Evolutionary conservation across 2,797 vertebrate genomes (phyloP), one percentile per base, ranked within the genome.

Genomic region (Tenualosa thibaudeaui): DNA sequence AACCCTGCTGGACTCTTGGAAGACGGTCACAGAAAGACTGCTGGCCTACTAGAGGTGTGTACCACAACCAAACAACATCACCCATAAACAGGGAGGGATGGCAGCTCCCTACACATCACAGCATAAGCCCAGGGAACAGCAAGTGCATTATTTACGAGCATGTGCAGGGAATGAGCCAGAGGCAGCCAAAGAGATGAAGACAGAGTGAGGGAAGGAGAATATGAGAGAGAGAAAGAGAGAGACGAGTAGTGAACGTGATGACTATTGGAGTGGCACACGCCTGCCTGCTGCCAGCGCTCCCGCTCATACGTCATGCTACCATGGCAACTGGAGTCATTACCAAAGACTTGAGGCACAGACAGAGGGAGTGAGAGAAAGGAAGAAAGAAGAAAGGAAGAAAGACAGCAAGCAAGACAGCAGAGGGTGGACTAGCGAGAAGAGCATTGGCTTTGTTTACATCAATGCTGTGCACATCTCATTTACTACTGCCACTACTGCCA

Each of bases 281-380:
- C 86, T 85, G 86, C 87, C 83, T 88, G 71, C 71, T 78, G 71
- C 71, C 71, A 78, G 71, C 6, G 17, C 81, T 71, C 13, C 13
- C 0, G n/a, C 40, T 81, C 82, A 82, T 88, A 90, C 87, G 71
- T 89, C 92, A 91, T 84, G 58, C 82, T n/a, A 88, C 90, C 93
- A 94, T 93, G 91, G 91, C 91, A 93, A 94, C 93, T 0, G 89
- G 87, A 84, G 56, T 50, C 12, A 81, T 88, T 84, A 90, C 87
- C 85, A 87, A 84, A 90, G 89, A 91, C 89, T 78, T 43, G 19
- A 78, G 40, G 71, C 71, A 84, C 89, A 71, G 24, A 49, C 2
- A 58, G 54, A 56, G 17, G 19, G 54, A 19, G 54, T 19, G 22
- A 7, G 5, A 60, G 58, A 24, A 13, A 62, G 22, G 8, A 13